Evolutionary conservation across 2,113 vertebrate species (phyloP).

Genomic region (Scopus umbretta): DNA sequence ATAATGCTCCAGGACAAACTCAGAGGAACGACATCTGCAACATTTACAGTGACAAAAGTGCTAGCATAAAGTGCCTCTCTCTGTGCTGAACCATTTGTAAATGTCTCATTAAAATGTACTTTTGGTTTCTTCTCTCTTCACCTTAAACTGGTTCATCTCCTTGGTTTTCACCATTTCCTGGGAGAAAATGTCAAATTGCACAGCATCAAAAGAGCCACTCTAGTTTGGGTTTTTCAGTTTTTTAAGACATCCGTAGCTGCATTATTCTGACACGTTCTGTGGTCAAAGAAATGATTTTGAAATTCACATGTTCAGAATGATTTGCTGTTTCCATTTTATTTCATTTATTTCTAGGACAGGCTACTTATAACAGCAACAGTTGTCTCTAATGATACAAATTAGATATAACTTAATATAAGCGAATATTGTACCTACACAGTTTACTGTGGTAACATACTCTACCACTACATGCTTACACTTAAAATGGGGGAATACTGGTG

Average conservation of each 20-base stretch:
- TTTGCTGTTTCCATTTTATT: background rate
- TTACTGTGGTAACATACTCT: background rate
- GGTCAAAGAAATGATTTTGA: background rate
- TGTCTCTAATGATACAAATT: background rate
- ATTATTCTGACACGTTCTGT: background rate
- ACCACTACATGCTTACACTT: background rate
- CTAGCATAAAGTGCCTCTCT: background rate
- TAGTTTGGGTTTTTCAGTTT: background rate
- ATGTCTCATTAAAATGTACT: slow-evolving; percentile 65
- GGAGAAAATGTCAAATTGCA: slow-evolving; percentile 42
- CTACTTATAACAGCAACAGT: background rate
- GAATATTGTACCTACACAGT: background rate
- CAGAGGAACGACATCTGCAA: slow-evolving; percentile 32
- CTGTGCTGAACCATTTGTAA: slow-evolving; percentile 57
- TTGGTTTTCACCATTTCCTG: background rate
- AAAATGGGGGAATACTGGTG: background rate
- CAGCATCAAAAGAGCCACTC: background rate
- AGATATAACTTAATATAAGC: background rate
- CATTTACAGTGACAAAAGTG: slow-evolving; percentile 60
- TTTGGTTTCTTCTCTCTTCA: slow-evolving; percentile 45
- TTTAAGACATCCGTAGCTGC: background rate
- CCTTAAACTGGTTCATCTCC: slow-evolving; percentile 20
- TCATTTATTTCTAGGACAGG: background rate
- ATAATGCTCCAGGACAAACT: slow-evolving; percentile 50
- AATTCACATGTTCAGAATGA: background rate